Evolutionary conservation across 2,888 invertebrate genomes (phyloP), one percentile per base, ranked within the genome.

Genomic region (Chirona hameri): DNA sequence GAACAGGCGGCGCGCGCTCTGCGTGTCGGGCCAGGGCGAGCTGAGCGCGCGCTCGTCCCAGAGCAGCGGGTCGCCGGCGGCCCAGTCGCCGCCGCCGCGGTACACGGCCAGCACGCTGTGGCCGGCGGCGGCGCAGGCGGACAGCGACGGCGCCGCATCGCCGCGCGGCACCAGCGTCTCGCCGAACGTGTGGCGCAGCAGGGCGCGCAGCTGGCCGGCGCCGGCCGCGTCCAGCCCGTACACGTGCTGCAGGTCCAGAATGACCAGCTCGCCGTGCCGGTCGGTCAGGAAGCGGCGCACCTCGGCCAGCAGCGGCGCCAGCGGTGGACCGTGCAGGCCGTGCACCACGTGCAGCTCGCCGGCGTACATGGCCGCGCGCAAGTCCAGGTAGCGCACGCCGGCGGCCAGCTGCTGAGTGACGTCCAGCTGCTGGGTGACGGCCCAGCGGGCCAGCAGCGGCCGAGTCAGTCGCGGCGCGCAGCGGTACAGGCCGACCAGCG

Each of bases 341-440:
- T 76, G 76, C 76, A 76, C 76, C 76, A 76, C 76, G 76, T 76
- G 76, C 76, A 76, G 76, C 39, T 31, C 10, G 39, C 46, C 24
- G 76, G 0, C 39, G 76, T 24, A 21, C 76, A 39, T 21, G 24
- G 76, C 39, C 5, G 46, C 76, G 24, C 76, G 76, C 76, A 76
- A 39, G 76, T 76, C 76, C 76, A 76, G 76, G 76, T 76, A 76
- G 10, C 76, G 21, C 24, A 76, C 76, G n/a, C 76, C 76, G 76
- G 46, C 76, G 18, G 21, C 76, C 76, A 76, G 76, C 76, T 76
- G 76, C 46, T 76, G 46, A 7, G 9, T 1, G 39, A 46, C 76
- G 39, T 24, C n/a, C 76, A 76, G 24, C 46, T 76, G 76, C 76
- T 76, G 76, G 46, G 76, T 76, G 76, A 76, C 76, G 10, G 46